phyloP scores from a whole-genome alignment of 2,113 vertebrate species.

The Ammodramus savannarum region DNA sequence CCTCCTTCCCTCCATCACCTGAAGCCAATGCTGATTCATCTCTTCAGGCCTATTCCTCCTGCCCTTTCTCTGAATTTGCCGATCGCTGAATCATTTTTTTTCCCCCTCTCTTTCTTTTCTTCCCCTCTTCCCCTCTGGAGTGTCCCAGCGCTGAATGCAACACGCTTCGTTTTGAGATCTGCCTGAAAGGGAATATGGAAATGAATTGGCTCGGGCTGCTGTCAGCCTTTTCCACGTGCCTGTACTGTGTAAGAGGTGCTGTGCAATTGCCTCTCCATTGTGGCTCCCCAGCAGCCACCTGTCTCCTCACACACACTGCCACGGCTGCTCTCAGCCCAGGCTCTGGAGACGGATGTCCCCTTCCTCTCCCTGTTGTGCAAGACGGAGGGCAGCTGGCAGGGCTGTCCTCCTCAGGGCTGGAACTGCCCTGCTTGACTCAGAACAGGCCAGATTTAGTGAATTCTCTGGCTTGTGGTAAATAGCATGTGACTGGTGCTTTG shows the following conservation, averaged over 20 bases:
- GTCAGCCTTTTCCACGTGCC: background rate
- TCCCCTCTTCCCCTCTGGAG: background rate
- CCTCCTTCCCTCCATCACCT: constrained; percentile 9
- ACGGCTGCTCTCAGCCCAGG: background rate
- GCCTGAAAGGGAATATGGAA: constrained; percentile 44
- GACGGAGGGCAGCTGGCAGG: constrained; percentile 24
- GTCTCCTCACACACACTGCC: background rate
- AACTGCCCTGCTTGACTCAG: background rate
- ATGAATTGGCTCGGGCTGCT: constrained; percentile 34
- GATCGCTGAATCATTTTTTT: constrained; percentile 9
- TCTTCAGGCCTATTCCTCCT: background rate
- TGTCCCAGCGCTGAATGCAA: background rate
- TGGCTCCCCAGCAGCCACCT: constrained; percentile 10
- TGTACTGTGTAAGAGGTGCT: background rate
- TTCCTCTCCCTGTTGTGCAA: background rate
- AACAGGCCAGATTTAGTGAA: constrained; percentile 31
- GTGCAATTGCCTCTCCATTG: constrained; percentile 20
- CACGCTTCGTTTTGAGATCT: background rate
- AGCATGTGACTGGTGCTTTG: background rate
- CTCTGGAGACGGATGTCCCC: background rate
- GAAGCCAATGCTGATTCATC: constrained; percentile 58
- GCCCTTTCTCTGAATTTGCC: background rate
- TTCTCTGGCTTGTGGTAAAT: background rate
- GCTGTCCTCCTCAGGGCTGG: background rate
- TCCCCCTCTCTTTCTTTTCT: rapidly evolving